Conservation (phyloP, 2,797 vertebrate species). For the Takifugu ocellatus region DNA sequence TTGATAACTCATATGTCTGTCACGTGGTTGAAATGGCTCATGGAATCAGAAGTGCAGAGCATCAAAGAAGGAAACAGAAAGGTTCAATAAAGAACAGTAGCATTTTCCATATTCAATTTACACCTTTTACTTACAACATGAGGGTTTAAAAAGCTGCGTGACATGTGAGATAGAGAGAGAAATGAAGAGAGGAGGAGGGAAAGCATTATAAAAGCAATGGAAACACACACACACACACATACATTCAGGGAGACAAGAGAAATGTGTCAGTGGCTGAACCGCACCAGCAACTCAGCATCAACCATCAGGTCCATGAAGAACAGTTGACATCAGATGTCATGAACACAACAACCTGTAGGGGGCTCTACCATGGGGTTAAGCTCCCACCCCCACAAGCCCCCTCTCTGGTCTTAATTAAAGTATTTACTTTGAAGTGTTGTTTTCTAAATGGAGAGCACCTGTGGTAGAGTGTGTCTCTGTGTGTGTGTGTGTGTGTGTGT, state of each 20-base stretch:
- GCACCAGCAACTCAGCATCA: neutral
- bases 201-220: slow-evolving; percentile 25
- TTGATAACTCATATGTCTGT: too few species aligned
- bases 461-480: slow-evolving; percentile 20
- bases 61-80: neutral
- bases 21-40: too few species aligned
- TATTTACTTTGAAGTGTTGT: slow-evolving; percentile 56
- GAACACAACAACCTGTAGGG: slow-evolving; percentile 4
- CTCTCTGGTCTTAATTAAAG: slow-evolving; percentile 45
- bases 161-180: slow-evolving; percentile 36
- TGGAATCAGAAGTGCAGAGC: neutral
- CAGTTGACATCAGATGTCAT: neutral
- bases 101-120: slow-evolving; percentile 45
- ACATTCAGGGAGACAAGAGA: slow-evolving; percentile 7
- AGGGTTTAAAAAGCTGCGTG: slow-evolving; percentile 57
- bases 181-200: neutral
- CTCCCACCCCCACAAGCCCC: neutral
- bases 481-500: slow-evolving; percentile 3
- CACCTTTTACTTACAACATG: slow-evolving; percentile 38
- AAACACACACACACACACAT: slow-evolving; percentile 30
- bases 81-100: slow-evolving; percentile 25
- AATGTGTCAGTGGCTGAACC: neutral
- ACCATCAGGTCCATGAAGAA: neutral
- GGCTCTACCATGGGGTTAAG: neutral
- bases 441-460: slow-evolving; percentile 50